A percentile compares a stretch with the other conserved stretches of the same genome.
Evolutionary conservation across 2,797 vertebrate species (phyloP).

Genomic region (Danionella dracula): DNA sequence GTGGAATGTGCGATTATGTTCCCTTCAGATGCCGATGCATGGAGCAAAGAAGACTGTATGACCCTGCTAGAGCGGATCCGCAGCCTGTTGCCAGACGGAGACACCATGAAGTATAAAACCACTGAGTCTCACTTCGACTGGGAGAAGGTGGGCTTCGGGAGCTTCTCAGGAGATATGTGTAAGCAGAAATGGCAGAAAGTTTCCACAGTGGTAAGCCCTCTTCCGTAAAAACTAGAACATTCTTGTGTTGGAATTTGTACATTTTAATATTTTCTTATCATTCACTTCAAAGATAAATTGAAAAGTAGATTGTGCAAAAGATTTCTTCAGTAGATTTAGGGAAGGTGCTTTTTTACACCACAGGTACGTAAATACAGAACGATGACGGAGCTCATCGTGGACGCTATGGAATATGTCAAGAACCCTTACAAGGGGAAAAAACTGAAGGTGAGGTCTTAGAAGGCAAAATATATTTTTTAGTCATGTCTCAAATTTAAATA

Average conservation of each 20-base stretch:
- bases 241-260: no score
- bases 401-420: constrained; percentile 73
- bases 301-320: no score
- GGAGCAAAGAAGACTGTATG: constrained; percentile 72
- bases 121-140: constrained; percentile 79
- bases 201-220: constrained; percentile 63
- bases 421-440: constrained; percentile 80
- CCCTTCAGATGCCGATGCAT: constrained; percentile 50
- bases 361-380: constrained; percentile 76
- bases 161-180: constrained; percentile 70
- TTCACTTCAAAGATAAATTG: no score
- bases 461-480: neutral
- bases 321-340: neutral
- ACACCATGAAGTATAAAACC: constrained; percentile 76
- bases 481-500: neutral
- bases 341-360: no score
- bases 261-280: no score
- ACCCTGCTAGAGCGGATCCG: constrained; percentile 71
- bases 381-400: constrained; percentile 72
- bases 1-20: no score
- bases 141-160: constrained; percentile 71
- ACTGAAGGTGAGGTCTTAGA: constrained; percentile 65
- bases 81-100: constrained; percentile 62
- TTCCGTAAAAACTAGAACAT: no score
- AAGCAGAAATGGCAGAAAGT: constrained; percentile 74